Percentiles rank a stretch among this genome's conserved stretches.
phyloP scores from a whole-genome alignment of 64 coral and sea anemone genomes.

The Dendronephthya gigantea region DNA sequence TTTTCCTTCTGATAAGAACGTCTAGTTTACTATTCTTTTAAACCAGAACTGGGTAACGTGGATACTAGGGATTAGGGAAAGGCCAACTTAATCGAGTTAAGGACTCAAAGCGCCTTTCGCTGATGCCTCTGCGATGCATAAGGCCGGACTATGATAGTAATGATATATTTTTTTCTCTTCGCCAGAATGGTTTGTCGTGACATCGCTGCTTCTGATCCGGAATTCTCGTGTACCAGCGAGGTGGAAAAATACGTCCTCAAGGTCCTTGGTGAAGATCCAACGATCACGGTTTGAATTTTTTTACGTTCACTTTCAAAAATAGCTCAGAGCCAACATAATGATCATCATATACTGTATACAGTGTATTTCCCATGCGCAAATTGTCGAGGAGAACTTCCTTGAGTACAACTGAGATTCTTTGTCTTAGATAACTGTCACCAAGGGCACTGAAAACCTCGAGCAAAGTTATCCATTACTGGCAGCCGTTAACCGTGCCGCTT shows the following conservation, averaged over 20 bases:
- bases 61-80: too few relatives aligned
- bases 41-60: too few relatives aligned
- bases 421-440: not conserved
- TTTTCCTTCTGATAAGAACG: too few relatives aligned
- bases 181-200: conserved; percentile 54
- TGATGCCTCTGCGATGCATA: too few relatives aligned
- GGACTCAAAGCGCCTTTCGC: too few relatives aligned
- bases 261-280: conserved; percentile 32
- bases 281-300: conserved; percentile 33
- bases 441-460: not conserved
- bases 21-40: too few relatives aligned
- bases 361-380: too few relatives aligned
- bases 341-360: too few relatives aligned
- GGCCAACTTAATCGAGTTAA: too few relatives aligned
- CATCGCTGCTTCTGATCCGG: conserved; percentile 90
- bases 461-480: not conserved
- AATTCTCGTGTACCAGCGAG: conserved; percentile 64
- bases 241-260: conserved; percentile 56
- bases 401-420: not conserved
- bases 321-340: too few relatives aligned
- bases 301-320: not conserved
- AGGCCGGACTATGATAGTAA: not conserved
- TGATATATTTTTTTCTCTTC: not conserved
- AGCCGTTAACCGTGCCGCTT: not conserved
- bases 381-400: too few relatives aligned